Conservation (phyloP, 2,888 invertebrate species). For the Apantesis nais region DNA sequence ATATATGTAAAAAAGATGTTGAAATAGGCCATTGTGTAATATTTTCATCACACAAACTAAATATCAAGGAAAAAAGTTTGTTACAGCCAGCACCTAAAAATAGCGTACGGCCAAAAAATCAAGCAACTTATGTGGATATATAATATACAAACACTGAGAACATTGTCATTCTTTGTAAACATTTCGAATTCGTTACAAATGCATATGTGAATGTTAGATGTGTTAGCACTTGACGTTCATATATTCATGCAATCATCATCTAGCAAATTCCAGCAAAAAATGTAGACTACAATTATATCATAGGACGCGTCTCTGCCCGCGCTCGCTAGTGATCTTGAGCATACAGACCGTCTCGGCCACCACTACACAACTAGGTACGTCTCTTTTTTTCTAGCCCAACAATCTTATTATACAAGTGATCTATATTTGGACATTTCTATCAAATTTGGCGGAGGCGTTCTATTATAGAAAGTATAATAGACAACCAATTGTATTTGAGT, state of each 20-base stretch:
- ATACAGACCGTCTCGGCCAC: not conserved
- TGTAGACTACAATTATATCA: no score
- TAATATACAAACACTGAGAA: not conserved
- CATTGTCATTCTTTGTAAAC: not conserved
- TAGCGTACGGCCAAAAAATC: not conserved
- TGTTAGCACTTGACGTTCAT: no score
- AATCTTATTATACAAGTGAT: slow-evolving; percentile 18
- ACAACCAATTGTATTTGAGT: slow-evolving; percentile 23
- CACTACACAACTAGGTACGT: not conserved
- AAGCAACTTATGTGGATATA: not conserved
- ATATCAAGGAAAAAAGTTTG: not conserved
- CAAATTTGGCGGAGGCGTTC: slow-evolving; percentile 45
- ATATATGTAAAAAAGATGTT: no score
- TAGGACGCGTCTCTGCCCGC: no score
- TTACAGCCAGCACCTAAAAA: not conserved
- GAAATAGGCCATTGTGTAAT: no score
- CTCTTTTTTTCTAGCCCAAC: slow-evolving; percentile 27
- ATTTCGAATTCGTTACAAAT: not conserved
- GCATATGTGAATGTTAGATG: not conserved
- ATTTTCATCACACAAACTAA: not conserved
- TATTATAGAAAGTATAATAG: slow-evolving; percentile 35
- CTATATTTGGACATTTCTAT: slow-evolving; percentile 36
- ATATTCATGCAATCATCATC: no score
- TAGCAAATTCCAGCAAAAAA: no score
- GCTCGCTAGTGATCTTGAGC: no score